Evolutionary conservation across 1,140 invertebrate genomes (phyloP).

Genomic region (Mercenaria mercenaria): DNA sequence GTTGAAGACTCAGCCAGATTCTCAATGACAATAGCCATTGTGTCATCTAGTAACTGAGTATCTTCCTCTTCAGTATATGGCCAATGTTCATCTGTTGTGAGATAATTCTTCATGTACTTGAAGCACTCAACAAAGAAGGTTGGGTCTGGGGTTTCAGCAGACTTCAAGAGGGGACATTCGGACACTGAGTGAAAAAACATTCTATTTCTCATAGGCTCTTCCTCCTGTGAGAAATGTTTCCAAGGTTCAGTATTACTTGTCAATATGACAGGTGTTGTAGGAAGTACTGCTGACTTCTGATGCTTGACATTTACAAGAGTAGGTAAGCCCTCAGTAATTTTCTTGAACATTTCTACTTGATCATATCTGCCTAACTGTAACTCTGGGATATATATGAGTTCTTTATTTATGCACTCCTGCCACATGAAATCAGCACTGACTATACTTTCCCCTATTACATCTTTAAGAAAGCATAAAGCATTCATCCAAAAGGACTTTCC

Average conservation of each 20-base stretch:
- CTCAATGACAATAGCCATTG: too few relatives aligned
- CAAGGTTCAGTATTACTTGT: neutral
- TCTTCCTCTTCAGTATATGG: too few relatives aligned
- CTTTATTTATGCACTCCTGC: neutral
- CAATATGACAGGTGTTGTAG: neutral
- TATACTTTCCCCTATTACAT: neutral
- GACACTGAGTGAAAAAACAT: neutral
- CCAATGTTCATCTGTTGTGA: too few relatives aligned
- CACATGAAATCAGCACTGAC: neutral
- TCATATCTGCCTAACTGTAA: neutral
- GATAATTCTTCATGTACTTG: too few relatives aligned
- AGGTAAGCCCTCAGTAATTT: neutral
- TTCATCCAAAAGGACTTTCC: conserved; percentile 15
- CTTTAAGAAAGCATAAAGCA: neutral
- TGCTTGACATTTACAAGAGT: neutral
- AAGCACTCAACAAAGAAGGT: too few relatives aligned
- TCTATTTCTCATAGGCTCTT: neutral
- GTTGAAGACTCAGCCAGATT: too few relatives aligned
- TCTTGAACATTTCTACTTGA: conserved; percentile 6
- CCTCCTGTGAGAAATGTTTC: neutral
- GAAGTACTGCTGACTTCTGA: neutral
- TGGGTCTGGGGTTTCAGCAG: too few relatives aligned
- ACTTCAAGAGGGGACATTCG: too few relatives aligned
- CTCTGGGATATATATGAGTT: neutral
- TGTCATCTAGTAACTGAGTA: too few relatives aligned